These are phyloP conservation scores for Enteromius mattozi DNA, from an alignment of 2,797 vertebrate species.

Conservation along the genomic window DNA sequence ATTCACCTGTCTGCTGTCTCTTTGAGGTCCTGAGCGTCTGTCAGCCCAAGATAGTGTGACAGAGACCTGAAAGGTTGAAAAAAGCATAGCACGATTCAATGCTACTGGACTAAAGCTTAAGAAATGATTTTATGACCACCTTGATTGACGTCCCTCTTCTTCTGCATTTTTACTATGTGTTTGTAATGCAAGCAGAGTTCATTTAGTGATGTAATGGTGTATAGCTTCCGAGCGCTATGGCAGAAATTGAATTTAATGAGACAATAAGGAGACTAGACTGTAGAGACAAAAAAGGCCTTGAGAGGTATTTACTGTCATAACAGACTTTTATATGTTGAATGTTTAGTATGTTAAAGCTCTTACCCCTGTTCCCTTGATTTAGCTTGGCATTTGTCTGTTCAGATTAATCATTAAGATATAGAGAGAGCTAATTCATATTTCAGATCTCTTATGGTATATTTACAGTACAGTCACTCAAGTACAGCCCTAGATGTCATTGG, in stretches of 20 bases:
- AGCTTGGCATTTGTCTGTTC: conserved; percentile 9
- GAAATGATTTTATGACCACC: not conserved
- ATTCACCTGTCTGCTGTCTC: conserved; percentile 1
- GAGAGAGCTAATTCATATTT: not conserved
- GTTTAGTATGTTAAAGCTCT: not conserved
- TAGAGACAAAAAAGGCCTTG: not conserved
- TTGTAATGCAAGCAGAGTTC: conserved; percentile 34
- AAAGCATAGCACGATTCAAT: not conserved
- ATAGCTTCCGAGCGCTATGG: conserved; percentile 40
- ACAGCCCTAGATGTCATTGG: not conserved
- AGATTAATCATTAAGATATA: not conserved
- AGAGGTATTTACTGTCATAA: not conserved
- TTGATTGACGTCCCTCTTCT: not conserved
- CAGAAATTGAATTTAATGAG: conserved; percentile 44
- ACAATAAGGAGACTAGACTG: conserved; percentile 16
- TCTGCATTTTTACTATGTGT: not conserved
- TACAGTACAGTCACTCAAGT: not conserved
- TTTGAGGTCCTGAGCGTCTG: not conserved
- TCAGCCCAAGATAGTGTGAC: conserved; percentile 21
- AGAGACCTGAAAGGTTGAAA: not conserved
- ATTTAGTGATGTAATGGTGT: conserved; percentile 42
- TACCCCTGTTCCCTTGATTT: not conserved
- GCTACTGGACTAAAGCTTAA: not conserved
- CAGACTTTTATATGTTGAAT: not conserved
- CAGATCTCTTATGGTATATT: not conserved